Evolutionary conservation across 2,797 vertebrate species (phyloP).

Genomic region (Chiroxiphia lanceolata): DNA sequence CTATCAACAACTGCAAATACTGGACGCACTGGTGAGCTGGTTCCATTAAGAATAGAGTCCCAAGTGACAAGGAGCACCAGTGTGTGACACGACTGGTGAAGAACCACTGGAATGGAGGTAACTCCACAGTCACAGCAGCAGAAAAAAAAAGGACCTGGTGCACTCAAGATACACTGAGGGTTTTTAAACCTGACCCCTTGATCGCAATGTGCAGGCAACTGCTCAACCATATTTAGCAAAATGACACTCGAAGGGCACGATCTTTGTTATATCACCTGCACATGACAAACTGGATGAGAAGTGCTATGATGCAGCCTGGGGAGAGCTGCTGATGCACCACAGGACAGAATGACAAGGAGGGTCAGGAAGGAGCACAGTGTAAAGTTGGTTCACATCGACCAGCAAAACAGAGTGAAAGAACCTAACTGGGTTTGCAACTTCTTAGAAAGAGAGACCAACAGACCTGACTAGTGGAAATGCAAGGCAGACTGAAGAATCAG

Average conservation of each 20-base stretch:
- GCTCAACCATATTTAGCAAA: background rate
- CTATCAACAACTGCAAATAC: background rate
- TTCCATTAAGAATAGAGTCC: background rate
- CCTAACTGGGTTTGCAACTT: background rate
- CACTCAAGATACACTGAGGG: background rate
- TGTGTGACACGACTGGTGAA: accelerated
- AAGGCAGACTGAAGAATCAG: background rate
- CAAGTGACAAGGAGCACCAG: background rate
- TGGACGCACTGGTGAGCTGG: background rate
- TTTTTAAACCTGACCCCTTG: background rate
- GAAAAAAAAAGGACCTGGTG: background rate
- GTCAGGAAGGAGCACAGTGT: accelerated
- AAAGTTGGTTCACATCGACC: background rate
- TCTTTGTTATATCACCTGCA: background rate
- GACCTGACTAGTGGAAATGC: background rate
- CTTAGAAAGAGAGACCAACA: background rate
- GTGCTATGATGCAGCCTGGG: background rate
- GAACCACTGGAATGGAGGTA: background rate
- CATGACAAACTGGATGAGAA: background rate
- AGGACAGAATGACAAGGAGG: background rate
- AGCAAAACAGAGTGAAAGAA: background rate
- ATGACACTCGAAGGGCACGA: background rate
- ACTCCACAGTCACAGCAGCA: background rate
- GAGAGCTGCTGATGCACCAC: background rate
- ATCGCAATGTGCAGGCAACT: background rate